Conservation (phyloP, 2,113 vertebrate species). For the Glareola pratincola region DNA sequence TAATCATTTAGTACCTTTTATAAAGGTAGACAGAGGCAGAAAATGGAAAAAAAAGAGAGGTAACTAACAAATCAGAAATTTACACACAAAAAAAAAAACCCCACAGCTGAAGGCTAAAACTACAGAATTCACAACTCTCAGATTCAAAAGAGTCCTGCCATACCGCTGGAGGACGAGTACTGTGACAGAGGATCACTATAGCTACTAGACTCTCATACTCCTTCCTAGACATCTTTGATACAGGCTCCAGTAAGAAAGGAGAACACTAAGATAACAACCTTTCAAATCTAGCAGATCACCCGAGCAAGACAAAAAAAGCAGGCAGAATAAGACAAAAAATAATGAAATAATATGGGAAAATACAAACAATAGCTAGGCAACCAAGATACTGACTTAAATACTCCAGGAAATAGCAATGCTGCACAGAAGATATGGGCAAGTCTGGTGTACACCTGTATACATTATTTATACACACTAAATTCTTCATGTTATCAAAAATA, state of each 20-base stretch:
- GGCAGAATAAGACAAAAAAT: not conserved
- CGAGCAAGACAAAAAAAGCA: not conserved
- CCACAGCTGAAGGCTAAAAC: not conserved
- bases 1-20: not conserved
- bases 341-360: not conserved
- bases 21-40: not conserved
- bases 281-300: not conserved
- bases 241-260: not conserved
- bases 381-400: not conserved
- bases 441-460: fast-evolving
- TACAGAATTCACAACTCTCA: not conserved
- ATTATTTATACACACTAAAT: not conserved
- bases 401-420: not conserved
- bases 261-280: not conserved
- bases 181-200: not conserved
- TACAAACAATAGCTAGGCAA: not conserved
- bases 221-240: not conserved
- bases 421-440: not conserved
- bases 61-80: not conserved
- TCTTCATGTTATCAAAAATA: not conserved
- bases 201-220: not conserved
- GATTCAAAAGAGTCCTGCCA: not conserved
- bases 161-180: not conserved
- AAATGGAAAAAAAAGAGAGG: not conserved
- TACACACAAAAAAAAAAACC: not conserved